These are phyloP conservation scores for Drosophila arawakana DNA, from an alignment of 1,140 invertebrate species.

Conservation along the genomic window DNA sequence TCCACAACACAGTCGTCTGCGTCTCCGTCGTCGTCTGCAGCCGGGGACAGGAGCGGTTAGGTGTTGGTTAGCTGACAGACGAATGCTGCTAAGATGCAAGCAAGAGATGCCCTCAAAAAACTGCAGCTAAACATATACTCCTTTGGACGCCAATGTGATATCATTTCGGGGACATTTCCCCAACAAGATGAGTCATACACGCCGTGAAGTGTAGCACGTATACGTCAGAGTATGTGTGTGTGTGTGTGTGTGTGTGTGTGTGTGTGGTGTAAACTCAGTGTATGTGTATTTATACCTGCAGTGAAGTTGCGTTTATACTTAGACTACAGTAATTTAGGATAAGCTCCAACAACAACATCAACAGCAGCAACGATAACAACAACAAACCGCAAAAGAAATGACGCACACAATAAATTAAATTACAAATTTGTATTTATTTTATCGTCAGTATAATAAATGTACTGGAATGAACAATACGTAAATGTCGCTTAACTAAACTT, in stretches of 20 bases:
- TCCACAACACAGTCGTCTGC: neutral
- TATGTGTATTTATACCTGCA: slow-evolving; percentile 36
- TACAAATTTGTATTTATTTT: slow-evolving; percentile 22
- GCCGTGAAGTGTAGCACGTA: slow-evolving; percentile 19
- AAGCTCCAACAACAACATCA: slow-evolving; percentile 13
- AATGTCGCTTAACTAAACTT: slow-evolving; percentile 29
- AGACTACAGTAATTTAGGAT: slow-evolving; percentile 51
- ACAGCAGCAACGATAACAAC: slow-evolving; percentile 27
- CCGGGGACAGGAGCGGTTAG: slow-evolving; percentile 7
- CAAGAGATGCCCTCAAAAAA: slow-evolving; percentile 32
- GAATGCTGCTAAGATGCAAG: slow-evolving; percentile 11
- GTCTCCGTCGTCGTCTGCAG: slow-evolving; percentile 3
- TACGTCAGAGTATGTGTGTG: slow-evolving; percentile 6
- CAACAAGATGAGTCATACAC: slow-evolving; percentile 39
- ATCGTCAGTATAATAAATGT: slow-evolving; percentile 32
- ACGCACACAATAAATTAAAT: slow-evolving; percentile 39
- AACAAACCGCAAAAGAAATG: slow-evolving; percentile 17
- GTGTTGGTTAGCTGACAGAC: slow-evolving; percentile 22
- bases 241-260: neutral
- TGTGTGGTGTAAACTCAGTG: slow-evolving; percentile 25
- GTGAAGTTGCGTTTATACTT: slow-evolving; percentile 48
- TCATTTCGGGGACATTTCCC: slow-evolving; percentile 41
- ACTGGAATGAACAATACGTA: slow-evolving; percentile 35
- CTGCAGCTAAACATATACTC: slow-evolving; percentile 25
- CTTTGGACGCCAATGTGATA: slow-evolving; percentile 28